Percentiles rank a stretch among this genome's conserved stretches.
Evolutionary conservation across 2,888 invertebrate species (phyloP).

Genomic region (Calliphora vomitoria): DNA sequence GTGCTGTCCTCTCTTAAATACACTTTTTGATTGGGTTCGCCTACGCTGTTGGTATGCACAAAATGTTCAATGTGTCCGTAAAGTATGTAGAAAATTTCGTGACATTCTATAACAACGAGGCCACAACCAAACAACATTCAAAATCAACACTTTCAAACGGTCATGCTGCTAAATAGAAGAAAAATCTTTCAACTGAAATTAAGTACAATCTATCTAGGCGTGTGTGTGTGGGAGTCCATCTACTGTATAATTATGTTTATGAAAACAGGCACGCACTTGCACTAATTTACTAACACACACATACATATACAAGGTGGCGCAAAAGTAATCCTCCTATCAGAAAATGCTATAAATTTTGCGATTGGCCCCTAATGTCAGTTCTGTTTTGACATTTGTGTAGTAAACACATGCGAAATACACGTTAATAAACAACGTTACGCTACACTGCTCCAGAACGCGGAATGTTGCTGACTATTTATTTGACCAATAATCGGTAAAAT

Average conservation of each 20-base stretch:
- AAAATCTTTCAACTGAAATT: conserved; percentile 42
- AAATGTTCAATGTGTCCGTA: conserved; percentile 30
- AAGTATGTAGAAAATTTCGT: conserved; percentile 57
- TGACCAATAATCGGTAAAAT: too few species aligned
- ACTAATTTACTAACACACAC: too few species aligned
- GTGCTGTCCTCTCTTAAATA: conserved; percentile 11
- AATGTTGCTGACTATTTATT: too few species aligned
- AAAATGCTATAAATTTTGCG: too few species aligned
- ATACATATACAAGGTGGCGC: too few species aligned
- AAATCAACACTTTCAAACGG: conserved; percentile 60
- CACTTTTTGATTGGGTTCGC: conserved; percentile 2
- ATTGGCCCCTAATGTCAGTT: too few species aligned
- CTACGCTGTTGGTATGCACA: conserved; percentile 18
- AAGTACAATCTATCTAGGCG: conserved; percentile 14
- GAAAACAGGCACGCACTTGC: not conserved
- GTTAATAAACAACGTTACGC: too few species aligned
- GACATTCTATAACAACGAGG: conserved; percentile 48
- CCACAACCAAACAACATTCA: conserved; percentile 46
- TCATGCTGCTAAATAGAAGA: not conserved
- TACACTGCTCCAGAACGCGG: too few species aligned
- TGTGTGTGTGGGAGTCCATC: not conserved
- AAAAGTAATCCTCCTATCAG: too few species aligned
- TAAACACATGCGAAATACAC: too few species aligned
- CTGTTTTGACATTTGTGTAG: too few species aligned
- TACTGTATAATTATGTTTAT: not conserved